phyloP scores from a whole-genome alignment of 92 coral and sea anemone species.

The Bergia sp. region DNA sequence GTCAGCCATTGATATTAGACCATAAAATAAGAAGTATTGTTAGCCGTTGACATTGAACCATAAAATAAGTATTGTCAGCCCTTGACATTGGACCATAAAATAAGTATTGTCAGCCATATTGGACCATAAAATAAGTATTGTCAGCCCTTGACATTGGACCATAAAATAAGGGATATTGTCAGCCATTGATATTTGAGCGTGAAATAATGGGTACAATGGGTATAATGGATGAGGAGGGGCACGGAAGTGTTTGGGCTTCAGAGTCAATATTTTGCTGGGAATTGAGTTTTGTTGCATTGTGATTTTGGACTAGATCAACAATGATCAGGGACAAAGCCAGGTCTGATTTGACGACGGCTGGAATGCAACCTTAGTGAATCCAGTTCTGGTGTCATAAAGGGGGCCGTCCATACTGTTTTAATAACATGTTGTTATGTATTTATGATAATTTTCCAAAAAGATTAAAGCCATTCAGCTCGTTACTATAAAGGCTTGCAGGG shows the following conservation, averaged over 20 bases:
- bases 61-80: too few species aligned
- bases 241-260: neutral
- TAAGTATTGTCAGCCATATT: too few species aligned
- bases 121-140: too few species aligned
- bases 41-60: neutral
- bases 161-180: neutral
- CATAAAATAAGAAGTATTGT: too few species aligned
- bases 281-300: too few species aligned
- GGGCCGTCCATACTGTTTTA: neutral
- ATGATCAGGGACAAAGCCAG: too few species aligned
- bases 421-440: neutral
- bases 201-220: neutral
- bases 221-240: neutral
- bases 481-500: neutral
- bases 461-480: neutral
- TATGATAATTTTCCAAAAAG: neutral
- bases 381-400: neutral
- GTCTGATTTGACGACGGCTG: neutral
- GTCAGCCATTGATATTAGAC: too few species aligned
- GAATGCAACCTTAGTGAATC: neutral
- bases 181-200: neutral
- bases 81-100: too few species aligned
- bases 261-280: too few species aligned
- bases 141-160: neutral
- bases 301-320: too few species aligned